Percentiles rank a stretch among this genome's conserved stretches.
These are phyloP conservation scores for Neopipo cinnamomea DNA, from an alignment of 2,113 vertebrate species.

Conservation along the genomic window DNA sequence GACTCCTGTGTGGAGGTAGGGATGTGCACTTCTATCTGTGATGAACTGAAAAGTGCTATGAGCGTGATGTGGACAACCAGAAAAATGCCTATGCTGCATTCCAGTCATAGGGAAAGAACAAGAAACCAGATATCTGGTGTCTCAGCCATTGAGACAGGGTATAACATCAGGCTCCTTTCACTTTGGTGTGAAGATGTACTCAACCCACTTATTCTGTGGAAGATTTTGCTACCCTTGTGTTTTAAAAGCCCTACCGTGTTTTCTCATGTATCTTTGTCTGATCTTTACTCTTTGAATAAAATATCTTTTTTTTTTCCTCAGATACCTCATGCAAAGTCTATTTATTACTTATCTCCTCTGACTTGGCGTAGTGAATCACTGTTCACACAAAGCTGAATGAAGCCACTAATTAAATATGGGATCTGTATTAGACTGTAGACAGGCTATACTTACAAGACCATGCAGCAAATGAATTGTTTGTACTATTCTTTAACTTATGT, in stretches of 20 bases:
- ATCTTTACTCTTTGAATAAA: background rate
- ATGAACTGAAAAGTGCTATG: background rate
- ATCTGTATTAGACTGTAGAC: conserved; percentile 39
- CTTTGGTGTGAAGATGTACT: background rate
- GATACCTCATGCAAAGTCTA: background rate
- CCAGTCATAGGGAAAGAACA: background rate
- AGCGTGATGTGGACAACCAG: background rate
- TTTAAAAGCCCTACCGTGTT: background rate
- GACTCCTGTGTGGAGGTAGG: background rate
- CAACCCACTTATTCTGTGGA: background rate
- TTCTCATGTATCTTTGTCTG: background rate
- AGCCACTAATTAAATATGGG: conserved; percentile 57
- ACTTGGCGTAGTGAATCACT: conserved; percentile 28
- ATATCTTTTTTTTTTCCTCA: background rate
- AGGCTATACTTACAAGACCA: conserved; percentile 32
- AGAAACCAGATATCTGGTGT: background rate
- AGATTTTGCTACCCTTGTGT: background rate
- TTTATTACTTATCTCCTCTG: background rate
- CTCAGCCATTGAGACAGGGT: background rate
- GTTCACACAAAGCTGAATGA: conserved; percentile 52
- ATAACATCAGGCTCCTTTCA: background rate
- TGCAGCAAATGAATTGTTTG: conserved; percentile 39
- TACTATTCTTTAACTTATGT: background rate
- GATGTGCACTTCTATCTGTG: background rate
- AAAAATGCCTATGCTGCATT: background rate